Base-by-base conservation (phyloP, 2,888 invertebrate genomes). In the Tricholauxania praeusta region DNA sequence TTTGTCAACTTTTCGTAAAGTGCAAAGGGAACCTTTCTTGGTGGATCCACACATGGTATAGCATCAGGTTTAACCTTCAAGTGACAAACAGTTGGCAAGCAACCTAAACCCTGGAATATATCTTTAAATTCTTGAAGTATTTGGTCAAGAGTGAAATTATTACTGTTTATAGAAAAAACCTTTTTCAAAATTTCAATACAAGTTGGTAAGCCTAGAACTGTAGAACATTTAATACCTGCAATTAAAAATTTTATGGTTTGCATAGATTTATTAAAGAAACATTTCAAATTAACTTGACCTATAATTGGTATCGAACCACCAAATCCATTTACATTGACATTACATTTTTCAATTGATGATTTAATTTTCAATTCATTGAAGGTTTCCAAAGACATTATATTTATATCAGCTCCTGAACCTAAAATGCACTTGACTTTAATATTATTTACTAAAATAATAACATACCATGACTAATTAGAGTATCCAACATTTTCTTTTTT, bases 331-430 rank as follows among this genome's bases (percentile, higher is more conserved):
- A 59, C 14, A 49, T 68, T 57, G 2, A 59, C 48, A 55, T 49
- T 12, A 3, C 57, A 47, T 49, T 57, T 68, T 5, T 32, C 7
- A 12, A 68, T 48, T 15, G 3, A 4, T 59, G 28, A 53, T 55
- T 10, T 39, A 5, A 22, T 52, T 3, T 53, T 53, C 5, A 66
- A 52, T 3, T 52, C 55, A 28, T 53, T 48, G n/a, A 10, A 51
- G 3, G 15, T 52, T 22, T 52, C 47, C 22, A 51, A 66, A 32
- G 67, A 48, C 67, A 67, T 67, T 15, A 67, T 49, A 57, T 67
- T 67, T 48, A 47, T 67, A 17, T 67, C 67, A 47, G 57, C 67
- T 57, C 67, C 67, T 57, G 67, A 57, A 28, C 55, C 67, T 17
- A 57, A 49, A 14, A 67, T 67, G 47, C 67, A 67, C n/a, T 55